Conservation (phyloP, 2,888 invertebrate genomes). For the Eupsilia transversa region DNA sequence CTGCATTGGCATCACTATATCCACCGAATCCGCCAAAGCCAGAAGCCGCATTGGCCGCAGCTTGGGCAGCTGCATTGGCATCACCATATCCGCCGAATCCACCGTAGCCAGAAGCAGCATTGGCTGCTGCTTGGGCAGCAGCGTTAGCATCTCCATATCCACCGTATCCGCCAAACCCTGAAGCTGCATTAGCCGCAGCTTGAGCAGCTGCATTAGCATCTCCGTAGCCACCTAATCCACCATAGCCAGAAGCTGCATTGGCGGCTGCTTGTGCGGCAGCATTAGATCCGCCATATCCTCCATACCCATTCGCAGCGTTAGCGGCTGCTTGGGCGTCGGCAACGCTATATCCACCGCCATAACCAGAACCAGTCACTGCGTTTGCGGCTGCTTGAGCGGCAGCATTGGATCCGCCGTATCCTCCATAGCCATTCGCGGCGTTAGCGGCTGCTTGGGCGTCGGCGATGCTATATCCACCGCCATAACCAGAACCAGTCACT, state of each 20-base stretch:
- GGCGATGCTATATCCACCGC: neutral
- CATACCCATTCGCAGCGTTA: neutral
- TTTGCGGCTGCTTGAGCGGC: neutral
- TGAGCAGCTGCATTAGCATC: slow-evolving; percentile 29
- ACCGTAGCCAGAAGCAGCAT: slow-evolving; percentile 1
- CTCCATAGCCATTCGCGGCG: neutral
- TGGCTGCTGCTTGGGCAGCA: neutral
- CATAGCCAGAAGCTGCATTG: neutral
- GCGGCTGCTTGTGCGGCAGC: neutral
- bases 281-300: neutral
- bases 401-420: neutral
- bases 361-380: neutral
- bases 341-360: neutral
- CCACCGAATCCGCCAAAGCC: slow-evolving; percentile 17
- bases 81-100: slow-evolving; percentile 9
- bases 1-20: slow-evolving; percentile 13
- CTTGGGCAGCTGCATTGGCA: slow-evolving; percentile 14
- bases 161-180: slow-evolving; percentile 3
- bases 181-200: slow-evolving; percentile 35
- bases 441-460: neutral
- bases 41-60: neutral
- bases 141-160: neutral
- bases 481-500: slow-evolving; percentile 2
- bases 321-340: slow-evolving; percentile 1
- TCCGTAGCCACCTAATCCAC: neutral